These are phyloP conservation scores for Diarsia dahlii DNA, from an alignment of 2,888 invertebrate species.

Conservation along the genomic window DNA sequence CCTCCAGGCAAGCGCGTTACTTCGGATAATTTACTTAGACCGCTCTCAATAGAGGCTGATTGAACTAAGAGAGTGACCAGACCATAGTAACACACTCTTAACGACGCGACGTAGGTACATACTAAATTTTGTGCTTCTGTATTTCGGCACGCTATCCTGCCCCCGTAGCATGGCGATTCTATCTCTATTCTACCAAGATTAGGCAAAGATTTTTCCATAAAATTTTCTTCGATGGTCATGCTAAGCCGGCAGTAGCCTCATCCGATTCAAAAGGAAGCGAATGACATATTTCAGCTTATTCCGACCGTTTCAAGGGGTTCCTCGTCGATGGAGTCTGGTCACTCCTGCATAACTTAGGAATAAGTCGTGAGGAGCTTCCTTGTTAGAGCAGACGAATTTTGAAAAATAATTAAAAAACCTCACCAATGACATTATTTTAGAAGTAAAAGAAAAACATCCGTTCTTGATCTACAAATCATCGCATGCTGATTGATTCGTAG, in stretches of 20 bases:
- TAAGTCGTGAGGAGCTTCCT: not conserved
- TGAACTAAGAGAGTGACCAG: not conserved
- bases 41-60: not conserved
- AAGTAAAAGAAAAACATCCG: not conserved
- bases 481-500: not conserved
- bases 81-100: too few species aligned
- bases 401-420: too few species aligned
- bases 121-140: too few species aligned
- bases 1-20: not conserved
- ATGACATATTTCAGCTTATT: not conserved
- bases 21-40: not conserved
- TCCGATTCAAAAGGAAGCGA: not conserved
- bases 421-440: not conserved
- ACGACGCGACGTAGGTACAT: too few species aligned
- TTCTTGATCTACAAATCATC: not conserved
- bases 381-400: not conserved
- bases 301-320: not conserved
- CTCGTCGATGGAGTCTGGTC: not conserved
- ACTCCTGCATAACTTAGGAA: not conserved
- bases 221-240: too few species aligned
- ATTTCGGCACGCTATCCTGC: too few species aligned
- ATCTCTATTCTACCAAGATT: too few species aligned
- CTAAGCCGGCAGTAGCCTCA: too few species aligned
- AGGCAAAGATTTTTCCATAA: too few species aligned
- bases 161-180: too few species aligned